These are phyloP conservation scores for Triplophysa yarkandensis DNA, from an alignment of 2,797 vertebrate species.

Conservation along the genomic window DNA sequence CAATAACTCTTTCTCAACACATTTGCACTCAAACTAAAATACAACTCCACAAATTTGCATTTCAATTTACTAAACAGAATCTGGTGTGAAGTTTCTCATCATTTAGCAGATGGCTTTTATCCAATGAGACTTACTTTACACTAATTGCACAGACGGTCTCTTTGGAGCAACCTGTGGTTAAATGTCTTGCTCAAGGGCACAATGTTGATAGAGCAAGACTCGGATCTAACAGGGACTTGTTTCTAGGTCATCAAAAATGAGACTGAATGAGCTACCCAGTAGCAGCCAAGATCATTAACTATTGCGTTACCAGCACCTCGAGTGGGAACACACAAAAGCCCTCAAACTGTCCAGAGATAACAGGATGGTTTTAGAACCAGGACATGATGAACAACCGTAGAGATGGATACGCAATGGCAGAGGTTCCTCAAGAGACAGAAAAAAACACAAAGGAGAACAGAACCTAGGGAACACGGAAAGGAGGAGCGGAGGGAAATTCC, in stretches of 20 bases:
- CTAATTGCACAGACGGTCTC: constrained; percentile 36
- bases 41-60: neutral
- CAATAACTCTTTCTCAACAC: neutral
- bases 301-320: neutral
- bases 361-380: constrained; percentile 9
- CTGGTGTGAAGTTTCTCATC: neutral
- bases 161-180: constrained; percentile 38
- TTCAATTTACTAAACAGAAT: constrained; percentile 18
- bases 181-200: constrained; percentile 43
- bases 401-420: neutral
- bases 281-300: constrained; percentile 37
- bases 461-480: constrained; percentile 31
- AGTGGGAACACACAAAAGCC: neutral
- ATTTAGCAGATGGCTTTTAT: constrained; percentile 30
- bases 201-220: constrained; percentile 35
- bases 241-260: constrained; percentile 37
- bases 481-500: constrained; percentile 49
- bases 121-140: constrained; percentile 25
- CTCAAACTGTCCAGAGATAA: constrained; percentile 15
- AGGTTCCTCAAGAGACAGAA: constrained; percentile 24
- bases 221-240: constrained; percentile 36
- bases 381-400: constrained; percentile 30
- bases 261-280: constrained; percentile 19
- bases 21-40: constrained; percentile 1
- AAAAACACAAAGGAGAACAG: constrained; percentile 25